Base-by-base conservation (phyloP, 2,888 invertebrate genomes). In the Carcina quercana region DNA sequence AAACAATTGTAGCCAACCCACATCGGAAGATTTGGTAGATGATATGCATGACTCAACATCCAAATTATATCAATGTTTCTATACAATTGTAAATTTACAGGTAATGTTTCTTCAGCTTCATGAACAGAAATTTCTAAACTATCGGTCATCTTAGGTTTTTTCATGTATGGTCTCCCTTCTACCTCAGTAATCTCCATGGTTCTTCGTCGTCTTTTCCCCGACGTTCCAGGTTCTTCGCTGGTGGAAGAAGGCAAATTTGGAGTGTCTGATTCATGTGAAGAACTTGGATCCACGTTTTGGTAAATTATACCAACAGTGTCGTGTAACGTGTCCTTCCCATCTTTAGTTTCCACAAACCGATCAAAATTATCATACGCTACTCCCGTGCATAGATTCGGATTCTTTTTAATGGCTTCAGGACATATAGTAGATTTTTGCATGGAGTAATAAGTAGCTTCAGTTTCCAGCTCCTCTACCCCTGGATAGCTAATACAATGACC, bases 321-420 rank as follows among this genome's bases (percentile, higher is more conserved):
- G 37, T 62, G 63, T 28, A 64, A 32, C 0, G 60, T 61, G 22
- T 60, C 53, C 38, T 61, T 64, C 3, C 59, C 59, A 38, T 26
- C 42, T 6, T 21, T 10, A 3, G 61, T 62, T 30, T 62, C 59
- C 6, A 61, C 59, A 36, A 38, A 62, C 5, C 59, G 35, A 29
- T 47, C 50, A 25, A 39, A 47, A 33, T 48, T 50, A 25, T 50
- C 41, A 15, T 42, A 51, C 7, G 50, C 49, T 8, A 50, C 37
- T 12, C 38, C 40, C 5, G 52, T 53, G 24, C 15, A 32, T 25
- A 52, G 34, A 29, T 41, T 13, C 11, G 20, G 20, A 14, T 2
- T 15, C 15, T 13, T 21, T 12, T 12, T 28, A 3, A 28, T 33
- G 38, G 35, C 39, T 32, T 42, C 19, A 10, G 29, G 34, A 13